A percentile compares a stretch with the other conserved stretches of the same genome.
These are phyloP conservation scores for Oceanites oceanicus DNA, from an alignment of 2,113 vertebrate genomes.

Conservation along the genomic window DNA sequence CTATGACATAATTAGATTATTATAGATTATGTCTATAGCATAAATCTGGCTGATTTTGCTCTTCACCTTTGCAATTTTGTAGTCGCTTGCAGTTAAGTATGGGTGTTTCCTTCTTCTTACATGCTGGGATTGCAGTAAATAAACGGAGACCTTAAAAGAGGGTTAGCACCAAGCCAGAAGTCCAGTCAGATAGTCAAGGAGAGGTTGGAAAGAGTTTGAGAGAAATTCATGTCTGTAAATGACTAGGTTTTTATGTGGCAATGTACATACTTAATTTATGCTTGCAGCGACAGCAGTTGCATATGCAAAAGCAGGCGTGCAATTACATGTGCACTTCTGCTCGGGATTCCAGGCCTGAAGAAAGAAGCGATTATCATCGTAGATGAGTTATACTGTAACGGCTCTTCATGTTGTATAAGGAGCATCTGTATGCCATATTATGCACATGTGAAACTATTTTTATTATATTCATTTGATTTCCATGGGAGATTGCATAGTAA, in stretches of 20 bases:
- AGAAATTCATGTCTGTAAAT: conserved; percentile 13
- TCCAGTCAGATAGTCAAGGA: neutral
- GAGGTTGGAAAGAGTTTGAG: neutral
- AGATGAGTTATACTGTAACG: conserved; percentile 37
- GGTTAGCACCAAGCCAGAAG: neutral
- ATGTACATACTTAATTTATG: conserved; percentile 53
- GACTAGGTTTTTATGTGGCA: conserved; percentile 33
- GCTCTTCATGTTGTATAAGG: conserved; percentile 35
- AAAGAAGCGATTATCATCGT: conserved; percentile 34
- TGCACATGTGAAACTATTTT: conserved; percentile 44
- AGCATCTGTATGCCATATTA: conserved; percentile 51
- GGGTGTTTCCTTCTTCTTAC: neutral
- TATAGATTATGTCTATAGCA: too few relatives aligned
- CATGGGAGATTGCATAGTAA: conserved; percentile 1
- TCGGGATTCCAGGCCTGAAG: conserved; percentile 41
- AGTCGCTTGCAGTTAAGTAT: neutral
- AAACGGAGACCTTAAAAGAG: neutral
- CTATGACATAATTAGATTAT: too few relatives aligned
- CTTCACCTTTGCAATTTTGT: neutral
- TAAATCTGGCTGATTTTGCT: neutral
- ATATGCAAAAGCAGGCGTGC: conserved; percentile 33
- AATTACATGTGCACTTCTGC: conserved; percentile 33
- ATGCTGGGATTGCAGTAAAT: neutral
- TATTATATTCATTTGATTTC: conserved; percentile 40
- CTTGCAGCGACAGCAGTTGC: conserved; percentile 47